Percentiles rank a stretch among this genome's conserved stretches.
Evolutionary conservation across 2,888 invertebrate species (phyloP).

Genomic region (Dugesia japonica): DNA sequence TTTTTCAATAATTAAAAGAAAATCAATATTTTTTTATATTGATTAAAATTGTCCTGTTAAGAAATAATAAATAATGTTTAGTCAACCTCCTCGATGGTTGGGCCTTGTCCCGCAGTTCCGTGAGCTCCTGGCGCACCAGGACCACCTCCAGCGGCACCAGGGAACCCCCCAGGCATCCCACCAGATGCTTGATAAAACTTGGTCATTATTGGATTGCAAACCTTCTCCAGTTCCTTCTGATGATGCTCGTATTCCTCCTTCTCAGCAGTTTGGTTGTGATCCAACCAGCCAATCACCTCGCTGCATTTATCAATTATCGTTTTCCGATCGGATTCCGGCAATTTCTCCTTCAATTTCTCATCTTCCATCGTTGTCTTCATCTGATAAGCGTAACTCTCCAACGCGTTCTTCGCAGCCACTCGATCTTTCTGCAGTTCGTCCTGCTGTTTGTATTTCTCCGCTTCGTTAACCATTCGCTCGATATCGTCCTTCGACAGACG

Average conservation of each 20-base stretch:
- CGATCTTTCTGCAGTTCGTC: conserved; percentile 25
- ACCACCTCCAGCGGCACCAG: conserved; percentile 55
- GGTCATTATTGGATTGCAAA: conserved; percentile 83
- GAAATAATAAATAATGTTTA: conserved; percentile 43
- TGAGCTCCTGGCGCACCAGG: conserved; percentile 37
- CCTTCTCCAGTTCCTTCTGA: conserved; percentile 75
- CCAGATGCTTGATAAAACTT: conserved; percentile 74
- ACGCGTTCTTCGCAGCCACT: conserved; percentile 29
- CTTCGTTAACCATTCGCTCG: conserved; percentile 32
- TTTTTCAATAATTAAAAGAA: too few relatives aligned
- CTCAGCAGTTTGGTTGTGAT: conserved; percentile 57
- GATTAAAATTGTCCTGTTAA: too few relatives aligned
- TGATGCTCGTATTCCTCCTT: conserved; percentile 85
- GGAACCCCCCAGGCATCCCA: conserved; percentile 45
- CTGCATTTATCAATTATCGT: conserved; percentile 67
- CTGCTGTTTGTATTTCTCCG: conserved; percentile 31
- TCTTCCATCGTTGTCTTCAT: conserved; percentile 74
- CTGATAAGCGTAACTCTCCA: conserved; percentile 52
- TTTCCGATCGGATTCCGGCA: conserved; percentile 62
- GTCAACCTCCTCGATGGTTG: conserved; percentile 53
- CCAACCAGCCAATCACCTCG: conserved; percentile 60
- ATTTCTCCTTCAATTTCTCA: conserved; percentile 74
- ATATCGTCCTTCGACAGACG: conserved; percentile 34
- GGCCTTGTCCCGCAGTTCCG: conserved; percentile 41
- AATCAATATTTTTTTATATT: too few relatives aligned